phyloP scores from a whole-genome alignment of 1,140 invertebrate genomes.

The Caenorhabditis latens region DNA sequence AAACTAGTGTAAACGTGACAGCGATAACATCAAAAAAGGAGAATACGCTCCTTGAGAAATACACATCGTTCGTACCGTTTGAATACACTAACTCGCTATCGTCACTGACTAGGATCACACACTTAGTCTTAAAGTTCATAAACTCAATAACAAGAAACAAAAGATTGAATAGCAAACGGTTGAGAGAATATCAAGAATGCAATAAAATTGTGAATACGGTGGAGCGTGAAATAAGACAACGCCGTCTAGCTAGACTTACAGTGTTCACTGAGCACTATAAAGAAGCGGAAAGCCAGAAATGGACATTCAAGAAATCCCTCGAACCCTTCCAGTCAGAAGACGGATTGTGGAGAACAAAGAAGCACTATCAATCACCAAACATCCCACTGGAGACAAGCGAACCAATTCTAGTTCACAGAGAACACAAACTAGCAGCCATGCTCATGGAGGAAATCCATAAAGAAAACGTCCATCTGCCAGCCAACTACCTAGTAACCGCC shows the following conservation, averaged over 20 bases:
- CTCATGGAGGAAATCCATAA: background rate
- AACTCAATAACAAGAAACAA: background rate
- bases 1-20: background rate
- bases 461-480: background rate
- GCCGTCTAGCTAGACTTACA: too few relatives aligned
- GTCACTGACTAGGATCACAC: background rate
- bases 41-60: background rate
- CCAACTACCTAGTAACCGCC: background rate
- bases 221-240: too few relatives aligned
- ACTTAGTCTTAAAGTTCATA: background rate
- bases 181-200: background rate
- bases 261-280: too few relatives aligned
- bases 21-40: background rate
- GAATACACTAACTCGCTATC: background rate
- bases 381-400: too few relatives aligned
- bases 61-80: background rate
- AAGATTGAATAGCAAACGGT: background rate
- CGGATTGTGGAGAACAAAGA: too few relatives aligned
- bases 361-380: too few relatives aligned
- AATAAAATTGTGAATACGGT: too few relatives aligned
- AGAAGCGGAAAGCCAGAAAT: too few relatives aligned
- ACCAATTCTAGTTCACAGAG: background rate
- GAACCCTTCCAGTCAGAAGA: too few relatives aligned
- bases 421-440: background rate
- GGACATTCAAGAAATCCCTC: too few relatives aligned